These are phyloP conservation scores for Megaceryle alcyon DNA, from an alignment of 2,797 vertebrate genomes.

Conservation along the genomic window DNA sequence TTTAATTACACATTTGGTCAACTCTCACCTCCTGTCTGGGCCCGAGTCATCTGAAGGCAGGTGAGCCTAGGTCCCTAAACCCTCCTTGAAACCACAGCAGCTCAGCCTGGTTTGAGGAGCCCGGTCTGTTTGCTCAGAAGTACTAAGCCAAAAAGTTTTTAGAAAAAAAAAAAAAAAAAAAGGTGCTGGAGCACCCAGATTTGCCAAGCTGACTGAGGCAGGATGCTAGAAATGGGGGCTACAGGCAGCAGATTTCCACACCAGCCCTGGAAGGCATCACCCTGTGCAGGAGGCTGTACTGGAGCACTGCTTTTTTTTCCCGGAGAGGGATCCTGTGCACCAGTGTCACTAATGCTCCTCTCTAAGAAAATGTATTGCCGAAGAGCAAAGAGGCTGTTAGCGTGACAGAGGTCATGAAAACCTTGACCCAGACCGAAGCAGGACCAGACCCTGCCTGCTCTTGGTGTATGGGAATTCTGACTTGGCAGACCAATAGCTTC, in stretches of 20 bases:
- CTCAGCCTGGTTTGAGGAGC: background rate
- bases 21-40: background rate
- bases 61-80: background rate
- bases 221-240: background rate
- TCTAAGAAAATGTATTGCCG: background rate
- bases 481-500: slow-evolving; percentile 13
- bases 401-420: background rate
- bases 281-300: background rate
- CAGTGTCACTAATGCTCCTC: background rate
- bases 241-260: background rate
- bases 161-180: background rate
- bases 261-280: background rate
- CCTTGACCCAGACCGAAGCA: background rate
- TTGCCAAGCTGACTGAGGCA: background rate
- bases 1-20: slow-evolving; percentile 1
- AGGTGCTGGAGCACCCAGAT: background rate
- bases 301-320: background rate
- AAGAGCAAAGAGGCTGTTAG: background rate
- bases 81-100: rapidly evolving
- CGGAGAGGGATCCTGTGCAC: background rate
- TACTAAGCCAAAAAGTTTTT: background rate
- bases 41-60: background rate
- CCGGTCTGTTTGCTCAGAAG: rapidly evolving
- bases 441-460: background rate
- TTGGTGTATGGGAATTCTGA: slow-evolving; percentile 28